Conservation (phyloP, 2,113 vertebrate species). For the Ictalurus punctatus region DNA sequence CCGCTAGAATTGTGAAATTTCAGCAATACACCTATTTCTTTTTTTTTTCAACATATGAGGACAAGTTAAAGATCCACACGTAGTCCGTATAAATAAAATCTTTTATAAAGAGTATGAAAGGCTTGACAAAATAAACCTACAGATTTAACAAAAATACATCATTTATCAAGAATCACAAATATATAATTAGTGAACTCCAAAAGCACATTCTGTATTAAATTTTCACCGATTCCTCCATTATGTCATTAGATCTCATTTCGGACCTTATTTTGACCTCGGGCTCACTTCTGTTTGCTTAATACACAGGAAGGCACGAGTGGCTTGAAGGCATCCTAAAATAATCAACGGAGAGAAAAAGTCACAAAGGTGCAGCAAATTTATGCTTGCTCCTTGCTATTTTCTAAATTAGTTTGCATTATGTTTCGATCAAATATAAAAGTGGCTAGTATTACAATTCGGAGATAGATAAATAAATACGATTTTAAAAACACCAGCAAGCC, state of each 20-base stretch:
- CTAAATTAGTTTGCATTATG: not conserved
- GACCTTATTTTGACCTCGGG: not conserved
- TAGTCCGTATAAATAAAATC: constrained; percentile 9
- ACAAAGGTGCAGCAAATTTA: not conserved
- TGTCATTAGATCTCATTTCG: not conserved
- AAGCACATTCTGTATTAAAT: not conserved
- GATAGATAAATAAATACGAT: constrained; percentile 31
- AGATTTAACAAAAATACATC: constrained; percentile 27
- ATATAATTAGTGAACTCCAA: constrained; percentile 15
- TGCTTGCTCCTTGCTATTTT: not conserved
- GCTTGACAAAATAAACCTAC: constrained; percentile 20
- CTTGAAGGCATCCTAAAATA: constrained; percentile 1
- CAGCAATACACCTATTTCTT: not conserved
- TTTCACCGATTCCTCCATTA: not conserved
- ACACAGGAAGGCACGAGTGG: not conserved
- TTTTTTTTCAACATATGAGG: not conserved
- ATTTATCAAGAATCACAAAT: constrained; percentile 11
- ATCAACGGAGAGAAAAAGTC: not conserved
- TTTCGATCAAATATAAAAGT: not conserved
- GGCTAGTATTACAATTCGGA: constrained; percentile 6
- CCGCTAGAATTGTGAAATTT: not conserved
- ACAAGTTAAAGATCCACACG: not conserved
- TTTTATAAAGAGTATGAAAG: constrained; percentile 26
- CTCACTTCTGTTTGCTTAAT: not conserved
- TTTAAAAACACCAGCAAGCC: not conserved